These are phyloP conservation scores for Hofmannophila pseudospretella DNA, from an alignment of 2,888 invertebrate species.

Conservation along the genomic window DNA sequence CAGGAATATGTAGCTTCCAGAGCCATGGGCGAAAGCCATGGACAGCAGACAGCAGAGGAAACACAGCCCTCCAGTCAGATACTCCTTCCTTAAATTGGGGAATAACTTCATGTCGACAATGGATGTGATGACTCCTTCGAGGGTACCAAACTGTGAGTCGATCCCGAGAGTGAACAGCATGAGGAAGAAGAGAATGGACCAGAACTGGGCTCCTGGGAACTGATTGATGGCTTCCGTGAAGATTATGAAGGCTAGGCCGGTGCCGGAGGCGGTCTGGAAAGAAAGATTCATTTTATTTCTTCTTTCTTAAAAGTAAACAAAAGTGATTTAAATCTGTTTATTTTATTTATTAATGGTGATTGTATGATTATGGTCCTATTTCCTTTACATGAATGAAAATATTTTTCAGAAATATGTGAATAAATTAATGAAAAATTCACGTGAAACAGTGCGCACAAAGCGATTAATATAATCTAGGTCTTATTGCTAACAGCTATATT, in stretches of 20 bases:
- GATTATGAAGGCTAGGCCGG: conserved; percentile 97
- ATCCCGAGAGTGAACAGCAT: conserved; percentile 98
- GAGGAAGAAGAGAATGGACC: conserved; percentile 97
- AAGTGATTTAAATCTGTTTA: no score
- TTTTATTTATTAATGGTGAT: no score
- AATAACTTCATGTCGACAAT: conserved; percentile 96
- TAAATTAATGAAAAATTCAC: no score
- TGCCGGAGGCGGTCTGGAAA: conserved; percentile 95
- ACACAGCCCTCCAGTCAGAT: conserved; percentile 89
- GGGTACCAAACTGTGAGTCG: conserved; percentile 96
- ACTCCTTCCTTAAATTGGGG: conserved; percentile 93
- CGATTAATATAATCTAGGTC: no score
- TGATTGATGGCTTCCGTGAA: conserved; percentile 99
- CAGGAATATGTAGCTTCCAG: conserved; percentile 95
- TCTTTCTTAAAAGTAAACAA: no score
- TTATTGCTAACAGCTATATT: no score
- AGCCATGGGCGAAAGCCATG: conserved; percentile 94
- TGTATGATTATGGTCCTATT: no score
- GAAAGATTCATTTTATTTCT: conserved; percentile 7
- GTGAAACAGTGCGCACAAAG: no score
- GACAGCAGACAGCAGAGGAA: conserved; percentile 89
- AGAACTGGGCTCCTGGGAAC: conserved; percentile 96
- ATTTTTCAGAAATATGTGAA: no score
- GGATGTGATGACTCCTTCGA: conserved; percentile 97
- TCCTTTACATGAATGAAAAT: no score